Conservation (phyloP, 2,113 vertebrate species). For the Lophius piscatorius region DNA sequence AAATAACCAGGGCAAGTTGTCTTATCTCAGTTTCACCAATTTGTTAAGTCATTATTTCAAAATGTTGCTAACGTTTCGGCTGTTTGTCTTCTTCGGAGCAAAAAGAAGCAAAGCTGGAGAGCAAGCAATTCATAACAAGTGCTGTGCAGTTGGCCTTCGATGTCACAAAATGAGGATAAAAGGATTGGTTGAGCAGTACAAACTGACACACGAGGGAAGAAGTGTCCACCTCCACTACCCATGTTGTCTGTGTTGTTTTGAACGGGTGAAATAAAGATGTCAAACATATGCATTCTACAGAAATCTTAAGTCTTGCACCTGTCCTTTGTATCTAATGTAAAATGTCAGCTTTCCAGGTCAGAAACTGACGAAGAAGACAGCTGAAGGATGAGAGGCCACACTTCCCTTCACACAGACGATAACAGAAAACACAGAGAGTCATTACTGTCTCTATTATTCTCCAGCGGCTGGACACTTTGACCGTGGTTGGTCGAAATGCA, state of each 20-base stretch:
- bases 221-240: too few species aligned
- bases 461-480: conserved; percentile 25
- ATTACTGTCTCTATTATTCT: conserved; percentile 33
- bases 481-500: conserved; percentile 7
- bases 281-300: background rate
- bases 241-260: background rate
- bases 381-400: conserved; percentile 19
- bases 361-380: conserved; percentile 28
- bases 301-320: conserved; percentile 21
- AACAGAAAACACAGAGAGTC: background rate
- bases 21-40: too few species aligned
- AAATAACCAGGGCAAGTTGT: too few species aligned
- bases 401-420: background rate
- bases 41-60: too few species aligned
- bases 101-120: too few species aligned
- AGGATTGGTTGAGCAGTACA: too few species aligned
- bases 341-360: background rate
- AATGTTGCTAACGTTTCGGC: too few species aligned
- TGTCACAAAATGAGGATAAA: too few species aligned
- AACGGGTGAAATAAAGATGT: conserved; percentile 10
- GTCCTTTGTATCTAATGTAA: background rate
- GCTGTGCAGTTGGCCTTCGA: too few species aligned
- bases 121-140: too few species aligned
- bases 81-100: too few species aligned
- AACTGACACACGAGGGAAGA: too few species aligned